Percentiles rank a stretch among this genome's conserved stretches.
Evolutionary conservation across 2,888 invertebrate genomes (phyloP).

Genomic region (Orchesella flavescens): DNA sequence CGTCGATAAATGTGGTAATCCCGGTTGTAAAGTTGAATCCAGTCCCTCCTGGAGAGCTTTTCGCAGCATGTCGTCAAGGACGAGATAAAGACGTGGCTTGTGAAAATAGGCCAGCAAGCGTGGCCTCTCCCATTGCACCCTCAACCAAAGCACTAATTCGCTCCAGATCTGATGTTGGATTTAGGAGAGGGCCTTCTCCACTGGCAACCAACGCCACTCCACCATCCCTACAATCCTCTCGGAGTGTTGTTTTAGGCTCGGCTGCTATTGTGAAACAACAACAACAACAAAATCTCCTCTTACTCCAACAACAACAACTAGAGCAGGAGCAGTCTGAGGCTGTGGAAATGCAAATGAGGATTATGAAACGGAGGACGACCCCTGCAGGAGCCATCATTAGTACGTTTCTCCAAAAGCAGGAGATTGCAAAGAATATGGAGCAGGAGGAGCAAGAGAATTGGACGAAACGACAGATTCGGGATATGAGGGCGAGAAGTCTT

Average conservation of each 20-base stretch:
- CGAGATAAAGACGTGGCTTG: constrained; percentile 51
- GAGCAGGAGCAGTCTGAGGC: constrained; percentile 38
- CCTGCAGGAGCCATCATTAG: constrained; percentile 63
- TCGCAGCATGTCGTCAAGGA: constrained; percentile 65
- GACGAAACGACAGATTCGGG: constrained; percentile 57
- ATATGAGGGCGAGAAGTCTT: constrained; percentile 55
- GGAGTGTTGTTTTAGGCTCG: background rate
- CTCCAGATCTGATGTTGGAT: constrained; percentile 61
- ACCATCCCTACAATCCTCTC: constrained; percentile 11
- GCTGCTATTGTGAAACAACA: constrained; percentile 10
- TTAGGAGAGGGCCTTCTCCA: constrained; percentile 52
- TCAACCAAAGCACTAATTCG: constrained; percentile 39
- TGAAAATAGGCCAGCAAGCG: constrained; percentile 46
- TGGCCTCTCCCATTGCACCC: constrained; percentile 21
- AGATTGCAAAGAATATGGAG: background rate
- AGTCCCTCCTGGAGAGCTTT: constrained; percentile 62
- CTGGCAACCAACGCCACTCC: background rate
- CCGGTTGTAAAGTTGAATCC: constrained; percentile 65
- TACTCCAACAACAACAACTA: constrained; percentile 6
- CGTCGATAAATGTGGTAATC: constrained; percentile 59
- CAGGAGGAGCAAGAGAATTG: constrained; percentile 53
- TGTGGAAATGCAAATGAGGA: constrained; percentile 61
- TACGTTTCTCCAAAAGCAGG: constrained; percentile 62
- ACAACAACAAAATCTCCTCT: background rate
- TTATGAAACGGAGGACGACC: constrained; percentile 61